phyloP scores from a whole-genome alignment of 64 coral and sea anemone species.

The Porites australiensis region DNA sequence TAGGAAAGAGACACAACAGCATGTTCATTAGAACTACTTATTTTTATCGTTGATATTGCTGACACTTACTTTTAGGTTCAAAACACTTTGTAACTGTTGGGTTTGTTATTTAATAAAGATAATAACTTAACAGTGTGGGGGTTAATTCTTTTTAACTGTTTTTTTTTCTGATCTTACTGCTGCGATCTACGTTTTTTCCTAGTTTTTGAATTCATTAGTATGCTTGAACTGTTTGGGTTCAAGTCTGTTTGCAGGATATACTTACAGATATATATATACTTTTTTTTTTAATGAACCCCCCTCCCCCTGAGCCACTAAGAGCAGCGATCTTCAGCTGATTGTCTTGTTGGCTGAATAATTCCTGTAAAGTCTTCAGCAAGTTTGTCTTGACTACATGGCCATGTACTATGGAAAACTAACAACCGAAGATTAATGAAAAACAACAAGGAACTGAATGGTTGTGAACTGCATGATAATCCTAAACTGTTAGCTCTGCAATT shows the following conservation, averaged over 20 bases:
- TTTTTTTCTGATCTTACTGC: too few species aligned
- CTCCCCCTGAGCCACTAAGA: too few species aligned
- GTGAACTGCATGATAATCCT: not conserved
- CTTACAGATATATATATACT: too few species aligned
- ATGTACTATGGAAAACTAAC: constrained; percentile 3
- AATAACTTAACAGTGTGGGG: not conserved
- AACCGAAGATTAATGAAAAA: not conserved
- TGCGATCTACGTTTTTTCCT: too few species aligned
- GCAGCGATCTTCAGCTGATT: not conserved
- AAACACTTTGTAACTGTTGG: not conserved
- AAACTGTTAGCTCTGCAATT: constrained; percentile 28
- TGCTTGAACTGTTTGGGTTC: too few species aligned
- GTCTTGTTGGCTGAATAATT: not conserved
- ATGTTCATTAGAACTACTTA: not conserved
- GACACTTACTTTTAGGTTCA: not conserved
- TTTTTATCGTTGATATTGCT: not conserved
- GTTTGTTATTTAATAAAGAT: not conserved
- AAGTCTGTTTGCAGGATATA: too few species aligned
- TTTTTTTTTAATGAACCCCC: too few species aligned
- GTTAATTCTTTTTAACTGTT: too few species aligned
- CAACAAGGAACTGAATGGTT: not conserved
- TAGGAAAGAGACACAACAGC: not conserved
- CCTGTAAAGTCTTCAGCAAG: not conserved
- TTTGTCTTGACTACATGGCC: not conserved
- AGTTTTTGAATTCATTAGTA: too few species aligned